Base-by-base conservation (phyloP, 2,888 invertebrate genomes). In the Acanthopleura granulata region DNA sequence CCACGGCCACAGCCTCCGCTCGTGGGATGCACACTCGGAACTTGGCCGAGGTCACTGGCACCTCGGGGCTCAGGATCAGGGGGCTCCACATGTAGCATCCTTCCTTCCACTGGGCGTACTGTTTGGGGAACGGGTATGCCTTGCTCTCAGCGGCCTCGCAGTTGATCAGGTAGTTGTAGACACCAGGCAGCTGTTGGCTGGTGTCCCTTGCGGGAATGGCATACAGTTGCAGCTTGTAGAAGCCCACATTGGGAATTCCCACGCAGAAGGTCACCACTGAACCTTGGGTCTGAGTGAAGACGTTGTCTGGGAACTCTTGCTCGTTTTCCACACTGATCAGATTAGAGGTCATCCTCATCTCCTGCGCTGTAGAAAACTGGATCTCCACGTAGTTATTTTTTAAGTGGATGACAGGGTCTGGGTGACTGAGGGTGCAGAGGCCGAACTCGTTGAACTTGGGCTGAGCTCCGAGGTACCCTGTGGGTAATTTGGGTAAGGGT, bases 81-180 rank as follows among this genome's bases (percentile, higher is more conserved):
- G 91, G 91, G 40, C 83, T 80, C 73, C 82, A 83, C 85, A 91
- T 88, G 84, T 81, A 88, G 80, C 91, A 91, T 12, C 90, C 91
- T 75, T 91, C 90, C 81, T 90, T 91, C 91, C 91, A 91, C 80
- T 90, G 90, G 27, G 89, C 89, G 72, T 90, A 91, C 83, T 91
- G 91, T 80, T 90, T 89, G 40, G 91, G 91, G 87, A 87, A 91
- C 29, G 88, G 86, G 61, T 82, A 79, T 15, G 83, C 82, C 29
- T 78, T 76, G 75, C 84, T 81, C 12, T 82, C 83, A 15, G 85
- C 74, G 57, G 79, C 81, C 76, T 81, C 80, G 75, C 89, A 89
- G 81, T 88, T 86, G 81, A 90, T 86, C 76, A 90, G 85, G 80
- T 90, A 90, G 83, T 90, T 90, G 83, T 87, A 90, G n/a, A 90